Evolutionary conservation across 2,888 invertebrate genomes (phyloP).

Genomic region (Tetrapedia diversipes): DNA sequence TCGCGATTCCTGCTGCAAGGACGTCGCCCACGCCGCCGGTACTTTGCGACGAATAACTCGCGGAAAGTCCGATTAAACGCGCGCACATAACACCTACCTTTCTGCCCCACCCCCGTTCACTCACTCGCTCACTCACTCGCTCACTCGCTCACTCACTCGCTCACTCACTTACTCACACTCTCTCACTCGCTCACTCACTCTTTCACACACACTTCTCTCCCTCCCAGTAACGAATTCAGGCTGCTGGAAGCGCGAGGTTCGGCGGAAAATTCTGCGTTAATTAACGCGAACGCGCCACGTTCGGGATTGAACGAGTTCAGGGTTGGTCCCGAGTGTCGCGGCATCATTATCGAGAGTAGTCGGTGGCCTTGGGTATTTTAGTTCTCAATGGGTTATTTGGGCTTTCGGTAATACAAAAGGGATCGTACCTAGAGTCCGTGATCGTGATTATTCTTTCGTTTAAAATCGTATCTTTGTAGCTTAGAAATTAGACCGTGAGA

Average conservation of each 20-base stretch:
- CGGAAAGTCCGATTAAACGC: constrained; percentile 2
- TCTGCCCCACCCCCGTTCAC: no score
- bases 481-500: no score
- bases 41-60: constrained; percentile 39
- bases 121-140: no score
- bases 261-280: neutral
- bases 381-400: neutral
- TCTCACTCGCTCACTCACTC: no score
- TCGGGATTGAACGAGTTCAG: neutral
- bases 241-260: neutral
- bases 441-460: neutral
- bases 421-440: neutral
- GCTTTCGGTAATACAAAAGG: neutral
- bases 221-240: no score
- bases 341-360: neutral
- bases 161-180: no score
- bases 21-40: constrained; percentile 66
- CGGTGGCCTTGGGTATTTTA: neutral
- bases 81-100: no score
- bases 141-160: no score
- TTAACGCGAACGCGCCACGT: neutral
- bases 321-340: neutral
- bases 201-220: no score
- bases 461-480: neutral
- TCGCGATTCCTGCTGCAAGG: constrained; percentile 56